Conservation (phyloP, 2,113 vertebrate species). For the Takifugu flavidus region DNA sequence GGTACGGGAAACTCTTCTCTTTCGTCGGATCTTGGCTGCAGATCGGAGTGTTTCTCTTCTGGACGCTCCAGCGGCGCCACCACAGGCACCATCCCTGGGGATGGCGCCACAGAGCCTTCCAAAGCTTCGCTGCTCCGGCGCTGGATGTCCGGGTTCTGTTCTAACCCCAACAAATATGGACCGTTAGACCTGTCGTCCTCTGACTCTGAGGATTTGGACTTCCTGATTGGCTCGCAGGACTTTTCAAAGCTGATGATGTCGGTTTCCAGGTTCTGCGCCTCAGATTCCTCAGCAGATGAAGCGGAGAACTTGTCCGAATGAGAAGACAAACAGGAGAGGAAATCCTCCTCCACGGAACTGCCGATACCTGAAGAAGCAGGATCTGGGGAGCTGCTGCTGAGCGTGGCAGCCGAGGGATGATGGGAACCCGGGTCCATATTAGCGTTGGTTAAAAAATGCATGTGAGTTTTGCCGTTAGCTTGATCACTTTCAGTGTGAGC, state of each 20-base stretch:
- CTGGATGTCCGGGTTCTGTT: slow-evolving; percentile 17
- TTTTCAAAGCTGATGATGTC: slow-evolving; percentile 16
- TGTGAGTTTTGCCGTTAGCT: slow-evolving; percentile 23
- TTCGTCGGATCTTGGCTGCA: background rate
- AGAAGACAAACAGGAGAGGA: slow-evolving; percentile 50
- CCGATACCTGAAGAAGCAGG: slow-evolving; percentile 51
- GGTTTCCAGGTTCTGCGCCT: slow-evolving; percentile 26
- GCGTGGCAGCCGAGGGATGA: slow-evolving; percentile 1
- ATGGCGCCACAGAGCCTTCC: background rate
- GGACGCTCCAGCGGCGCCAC: background rate
- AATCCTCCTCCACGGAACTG: slow-evolving; percentile 56
- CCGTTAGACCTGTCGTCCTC: slow-evolving; percentile 23
- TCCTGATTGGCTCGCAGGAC: background rate
- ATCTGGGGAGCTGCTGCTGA: slow-evolving; percentile 40
- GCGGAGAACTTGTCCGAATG: slow-evolving; percentile 51
- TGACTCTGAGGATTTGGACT: slow-evolving; percentile 10
- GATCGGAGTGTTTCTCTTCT: background rate
- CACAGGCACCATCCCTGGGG: background rate
- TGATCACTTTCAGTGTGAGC: slow-evolving; percentile 13
- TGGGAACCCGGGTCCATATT: slow-evolving; percentile 4
- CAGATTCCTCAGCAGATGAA: slow-evolving; percentile 33
- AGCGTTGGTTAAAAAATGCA: slow-evolving; percentile 11
- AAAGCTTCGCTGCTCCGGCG: background rate
- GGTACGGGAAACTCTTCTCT: background rate
- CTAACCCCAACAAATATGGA: slow-evolving; percentile 7